Evolutionary conservation across 2,888 invertebrate species (phyloP), one percentile per base, ranked within the genome.

Genomic region (Scaptomyza flava): DNA sequence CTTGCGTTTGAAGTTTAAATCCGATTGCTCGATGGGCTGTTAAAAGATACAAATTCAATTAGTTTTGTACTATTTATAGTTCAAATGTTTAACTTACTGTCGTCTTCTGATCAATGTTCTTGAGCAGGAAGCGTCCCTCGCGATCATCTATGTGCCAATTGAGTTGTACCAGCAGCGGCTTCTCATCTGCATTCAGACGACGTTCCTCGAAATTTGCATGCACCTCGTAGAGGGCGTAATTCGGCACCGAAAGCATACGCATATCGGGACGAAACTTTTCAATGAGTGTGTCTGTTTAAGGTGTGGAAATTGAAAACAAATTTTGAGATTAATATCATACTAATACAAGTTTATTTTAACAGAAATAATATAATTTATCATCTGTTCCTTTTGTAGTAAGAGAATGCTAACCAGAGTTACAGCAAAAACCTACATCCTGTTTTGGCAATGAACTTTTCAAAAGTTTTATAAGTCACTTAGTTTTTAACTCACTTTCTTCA

Each of bases 261-360:
- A 99, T 98, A 93, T 99, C 99, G 20, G 99, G 99, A 90, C 99
- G 96, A 93, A 99, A 99, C 93, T 99, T 99, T 93, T 99, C 99
- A 84, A 99, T 97, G 77, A 99, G 94, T 8, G 98, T 99, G 91
- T 97, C 94, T 94, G 91, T 17, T 17, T 17, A 17, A 17, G 1
- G 1, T 4, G 23, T 3, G 23, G 23, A 23, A 23, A 23, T 17
- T 17, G 17, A 17, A 17, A 17, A 17, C 17, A 17, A 17, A 17
- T 17, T 17, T 17, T 17, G 17, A 17, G 17, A 17, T 17, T 17
- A 17, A 17, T 17, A 17, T 17, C n/a, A 1, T 17, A 17, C n/a
- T 17, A 17, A 17, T 17, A 17, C 17, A 17, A 17, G 17, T n/a
- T n/a, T n/a, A n/a, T n/a, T n/a, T n/a, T n/a, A n/a, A n/a, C n/a